Evolutionary conservation across 2,888 invertebrate genomes (phyloP).

Genomic region (Dilophus febrilis): DNA sequence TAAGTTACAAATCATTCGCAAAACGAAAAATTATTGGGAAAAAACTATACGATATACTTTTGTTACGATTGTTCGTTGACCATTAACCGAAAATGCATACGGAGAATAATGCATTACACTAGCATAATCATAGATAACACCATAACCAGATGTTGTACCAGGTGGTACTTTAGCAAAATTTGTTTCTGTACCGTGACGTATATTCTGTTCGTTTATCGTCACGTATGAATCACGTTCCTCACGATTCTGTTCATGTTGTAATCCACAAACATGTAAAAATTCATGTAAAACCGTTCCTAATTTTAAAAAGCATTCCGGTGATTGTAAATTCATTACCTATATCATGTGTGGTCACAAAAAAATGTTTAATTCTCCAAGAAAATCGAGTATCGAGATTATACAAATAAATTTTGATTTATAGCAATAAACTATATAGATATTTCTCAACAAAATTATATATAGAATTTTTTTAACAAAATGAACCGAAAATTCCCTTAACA

Average conservation of each 20-base stretch:
- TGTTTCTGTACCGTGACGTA: constrained; percentile 35
- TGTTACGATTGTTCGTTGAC: constrained; percentile 43
- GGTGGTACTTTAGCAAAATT: constrained; percentile 48
- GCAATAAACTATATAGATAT: no score
- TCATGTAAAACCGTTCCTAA: constrained; percentile 58
- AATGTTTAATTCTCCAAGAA: no score
- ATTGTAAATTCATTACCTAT: constrained; percentile 50
- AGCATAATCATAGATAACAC: constrained; percentile 49
- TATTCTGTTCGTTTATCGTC: constrained; percentile 7
- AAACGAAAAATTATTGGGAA: not conserved
- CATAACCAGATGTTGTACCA: constrained; percentile 36
- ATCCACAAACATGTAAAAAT: constrained; percentile 54
- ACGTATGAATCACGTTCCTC: constrained; percentile 50
- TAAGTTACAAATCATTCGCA: not conserved
- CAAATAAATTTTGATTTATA: no score
- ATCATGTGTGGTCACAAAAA: no score
- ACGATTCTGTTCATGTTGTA: constrained; percentile 60
- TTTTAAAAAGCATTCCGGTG: constrained; percentile 45
- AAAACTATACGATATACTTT: constrained; percentile 31
- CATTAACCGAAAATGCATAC: constrained; percentile 48
- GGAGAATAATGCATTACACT: constrained; percentile 62
- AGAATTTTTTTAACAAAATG: no score
- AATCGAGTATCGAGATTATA: not conserved
- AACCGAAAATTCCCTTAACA: no score
- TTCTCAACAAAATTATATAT: no score